Conservation (phyloP, 2,797 vertebrate species). For the Hemitrygon akajei region DNA sequence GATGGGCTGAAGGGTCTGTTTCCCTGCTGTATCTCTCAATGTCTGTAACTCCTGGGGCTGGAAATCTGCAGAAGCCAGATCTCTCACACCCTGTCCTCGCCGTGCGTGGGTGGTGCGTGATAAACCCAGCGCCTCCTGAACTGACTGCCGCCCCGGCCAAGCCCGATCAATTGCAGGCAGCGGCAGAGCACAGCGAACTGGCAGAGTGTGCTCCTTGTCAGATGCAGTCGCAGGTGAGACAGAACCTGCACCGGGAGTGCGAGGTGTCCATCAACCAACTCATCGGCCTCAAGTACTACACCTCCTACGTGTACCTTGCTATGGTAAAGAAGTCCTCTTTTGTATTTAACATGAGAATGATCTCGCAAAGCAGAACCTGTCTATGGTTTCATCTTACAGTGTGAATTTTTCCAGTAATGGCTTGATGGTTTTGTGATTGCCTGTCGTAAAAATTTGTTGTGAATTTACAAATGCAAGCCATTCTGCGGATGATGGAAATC, state of each 20-base stretch:
- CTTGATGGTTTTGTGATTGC: not conserved
- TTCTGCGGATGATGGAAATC: no score
- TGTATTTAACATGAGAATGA: no score
- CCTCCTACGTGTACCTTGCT: not conserved
- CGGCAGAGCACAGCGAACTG: not conserved
- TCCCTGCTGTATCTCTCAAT: no score
- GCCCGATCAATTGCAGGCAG: not conserved
- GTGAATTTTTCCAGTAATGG: not conserved
- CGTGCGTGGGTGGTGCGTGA: not conserved
- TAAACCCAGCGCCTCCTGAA: not conserved
- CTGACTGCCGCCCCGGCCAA: not conserved
- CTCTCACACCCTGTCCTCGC: not conserved
- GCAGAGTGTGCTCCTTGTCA: not conserved
- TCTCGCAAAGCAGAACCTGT: no score
- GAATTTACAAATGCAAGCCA: not conserved
- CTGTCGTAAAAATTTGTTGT: not conserved
- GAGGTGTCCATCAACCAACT: not conserved
- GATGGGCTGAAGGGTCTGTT: no score
- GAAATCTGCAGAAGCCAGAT: not conserved
- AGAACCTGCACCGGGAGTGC: not conserved
- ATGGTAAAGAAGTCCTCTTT: not conserved
- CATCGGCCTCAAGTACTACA: constrained; percentile 13
- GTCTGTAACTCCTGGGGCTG: not conserved
- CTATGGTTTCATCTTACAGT: not conserved
- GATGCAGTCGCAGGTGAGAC: constrained; percentile 20